Conservation (phyloP, 2,888 invertebrate genomes). For the Callyntrura guangdongensis region DNA sequence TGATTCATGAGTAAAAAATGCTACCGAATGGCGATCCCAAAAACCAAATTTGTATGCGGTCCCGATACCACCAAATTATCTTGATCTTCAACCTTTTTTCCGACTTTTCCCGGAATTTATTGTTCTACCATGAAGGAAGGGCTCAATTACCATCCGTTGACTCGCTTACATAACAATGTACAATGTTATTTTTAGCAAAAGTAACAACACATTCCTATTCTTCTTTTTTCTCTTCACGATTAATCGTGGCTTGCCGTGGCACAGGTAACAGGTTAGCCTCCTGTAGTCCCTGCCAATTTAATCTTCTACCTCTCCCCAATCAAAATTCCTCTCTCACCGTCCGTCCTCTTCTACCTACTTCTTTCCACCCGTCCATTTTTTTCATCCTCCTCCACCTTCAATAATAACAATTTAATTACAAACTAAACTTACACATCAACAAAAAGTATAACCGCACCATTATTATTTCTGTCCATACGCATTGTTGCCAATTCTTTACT, state of each 20-base stretch:
- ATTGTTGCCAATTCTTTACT: neutral
- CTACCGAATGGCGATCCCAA: neutral
- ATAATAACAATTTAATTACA: constrained; percentile 14
- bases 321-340: neutral
- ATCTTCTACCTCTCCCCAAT: constrained; percentile 13
- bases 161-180: too few relatives aligned
- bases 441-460: neutral
- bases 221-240: constrained; percentile 13
- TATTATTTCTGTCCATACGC: neutral
- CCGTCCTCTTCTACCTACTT: neutral
- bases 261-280: neutral
- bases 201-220: neutral
- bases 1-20: neutral
- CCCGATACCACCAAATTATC: neutral
- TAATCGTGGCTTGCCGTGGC: constrained; percentile 14
- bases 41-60: neutral
- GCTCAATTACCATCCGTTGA: neutral
- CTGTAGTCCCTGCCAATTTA: neutral
- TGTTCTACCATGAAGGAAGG: neutral
- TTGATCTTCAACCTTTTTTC: neutral
- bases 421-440: neutral
- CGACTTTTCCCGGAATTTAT: constrained; percentile 8
- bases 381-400: constrained; percentile 43
- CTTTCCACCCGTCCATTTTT: neutral
- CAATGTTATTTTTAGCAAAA: neutral